Base-by-base conservation (phyloP, 2,797 vertebrate species). In the Cuniculus paca region DNA sequence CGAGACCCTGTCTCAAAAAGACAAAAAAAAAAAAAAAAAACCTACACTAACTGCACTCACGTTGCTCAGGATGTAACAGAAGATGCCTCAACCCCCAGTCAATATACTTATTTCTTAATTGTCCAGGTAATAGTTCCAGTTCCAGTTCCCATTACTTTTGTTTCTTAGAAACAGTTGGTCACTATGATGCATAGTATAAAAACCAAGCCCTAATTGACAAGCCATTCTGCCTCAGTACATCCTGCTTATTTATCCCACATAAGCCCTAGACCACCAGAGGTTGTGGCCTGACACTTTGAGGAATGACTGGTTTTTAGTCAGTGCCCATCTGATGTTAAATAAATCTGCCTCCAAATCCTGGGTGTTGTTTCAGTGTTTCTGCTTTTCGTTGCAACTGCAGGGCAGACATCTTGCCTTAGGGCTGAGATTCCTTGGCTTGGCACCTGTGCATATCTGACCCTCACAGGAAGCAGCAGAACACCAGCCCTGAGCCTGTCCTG, bases 41-140 rank as follows among this genome's bases (percentile, higher is more conserved):
- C 17, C 52, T 0, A 28, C 36, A 10, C 22, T 13, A 1, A 31
- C 24, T 2, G 1, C 17, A 19, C 2, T 39, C n/a, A 16, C 24
- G 7, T 42, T 20, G 34, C 10, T 56, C 87, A 24, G 31, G 16
- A n/a, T 65, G 34, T 19, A 65, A 26, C 58, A 60, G 63, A 65
- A n/a, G 63, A 65, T 65, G 63, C 34, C 34, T 34, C 6, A 17
- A 31, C 63, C 5, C 63, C 34, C 6, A n/a, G 34, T 16, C 63
- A 65, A 6, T 65, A 19, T 17, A 65, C 61, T 17, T 17, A 31
- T 65, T 34, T 65, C 5, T 65, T n/a, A 65, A 5, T 17, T 65
- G 63, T 16, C 63, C 63, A 65, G 34, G 63, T 65, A n/a, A 65
- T 34, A 65, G 31, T 65, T 65, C 14, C 61, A 65, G 61, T n/a